Conservation (phyloP, 2,888 invertebrate species). For the Eupithecia subfuscata region DNA sequence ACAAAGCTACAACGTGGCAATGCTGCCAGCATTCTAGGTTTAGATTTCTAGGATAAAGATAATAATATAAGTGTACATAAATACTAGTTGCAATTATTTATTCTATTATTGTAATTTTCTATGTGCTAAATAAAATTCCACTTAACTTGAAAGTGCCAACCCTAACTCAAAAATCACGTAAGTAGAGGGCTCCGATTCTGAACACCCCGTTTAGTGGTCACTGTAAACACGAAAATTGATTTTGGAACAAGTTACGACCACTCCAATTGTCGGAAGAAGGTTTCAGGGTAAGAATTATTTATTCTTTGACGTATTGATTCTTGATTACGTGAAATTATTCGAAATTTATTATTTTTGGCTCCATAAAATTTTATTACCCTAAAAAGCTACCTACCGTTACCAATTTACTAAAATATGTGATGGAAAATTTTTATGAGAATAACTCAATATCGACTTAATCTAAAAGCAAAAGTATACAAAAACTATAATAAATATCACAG, state of each 20-base stretch:
- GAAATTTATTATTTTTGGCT: not conserved
- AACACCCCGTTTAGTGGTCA: constrained; percentile 71
- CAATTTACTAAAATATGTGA: not conserved
- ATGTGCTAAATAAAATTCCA: not conserved
- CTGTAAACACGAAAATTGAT: constrained; percentile 82
- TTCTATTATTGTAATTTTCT: too few relatives aligned
- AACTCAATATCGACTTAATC: not conserved
- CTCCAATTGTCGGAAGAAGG: constrained; percentile 56
- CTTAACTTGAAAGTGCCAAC: constrained; percentile 43
- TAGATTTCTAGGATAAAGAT: too few relatives aligned
- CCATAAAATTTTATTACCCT: constrained; percentile 17
- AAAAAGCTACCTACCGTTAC: not conserved
- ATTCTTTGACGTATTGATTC: constrained; percentile 26
- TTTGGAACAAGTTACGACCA: constrained; percentile 68
- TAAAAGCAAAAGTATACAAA: not conserved
- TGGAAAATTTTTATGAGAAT: not conserved
- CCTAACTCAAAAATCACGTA: constrained; percentile 57
- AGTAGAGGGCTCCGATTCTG: constrained; percentile 65
- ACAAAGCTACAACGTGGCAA: too few relatives aligned
- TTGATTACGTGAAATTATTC: constrained; percentile 18
- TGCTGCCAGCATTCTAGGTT: too few relatives aligned
- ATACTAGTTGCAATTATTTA: too few relatives aligned
- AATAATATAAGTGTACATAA: too few relatives aligned
- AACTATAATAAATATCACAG: too few relatives aligned
- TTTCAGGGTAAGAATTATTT: constrained; percentile 72